Percentiles rank a stretch among this genome's conserved stretches.
Evolutionary conservation across 1,140 invertebrate species (phyloP).

Genomic region (Papilio machaon): DNA sequence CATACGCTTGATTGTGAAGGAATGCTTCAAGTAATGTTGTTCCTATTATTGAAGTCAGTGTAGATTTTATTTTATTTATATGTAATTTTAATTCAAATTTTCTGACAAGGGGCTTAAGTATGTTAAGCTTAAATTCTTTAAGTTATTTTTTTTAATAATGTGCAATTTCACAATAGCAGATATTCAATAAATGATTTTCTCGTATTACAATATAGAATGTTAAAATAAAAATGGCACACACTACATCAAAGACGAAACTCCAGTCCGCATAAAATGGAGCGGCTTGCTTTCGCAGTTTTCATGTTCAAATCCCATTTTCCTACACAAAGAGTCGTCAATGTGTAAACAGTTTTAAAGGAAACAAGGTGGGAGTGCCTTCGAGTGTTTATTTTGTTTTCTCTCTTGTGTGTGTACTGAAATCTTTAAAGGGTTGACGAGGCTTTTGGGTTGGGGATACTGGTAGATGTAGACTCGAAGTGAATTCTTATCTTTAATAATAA

Average conservation of each 20-base stretch:
- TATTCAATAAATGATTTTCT: not conserved
- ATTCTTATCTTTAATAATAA: not conserved
- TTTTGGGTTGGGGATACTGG: not conserved
- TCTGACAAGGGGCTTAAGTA: not conserved
- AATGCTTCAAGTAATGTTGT: not conserved
- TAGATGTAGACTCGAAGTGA: not conserved
- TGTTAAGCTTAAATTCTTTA: too few relatives aligned
- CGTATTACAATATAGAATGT: not conserved
- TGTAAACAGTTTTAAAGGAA: conserved; percentile 38
- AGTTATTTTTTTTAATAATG: too few relatives aligned
- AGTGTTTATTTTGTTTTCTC: conserved; percentile 46
- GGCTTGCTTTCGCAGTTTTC: conserved; percentile 16
- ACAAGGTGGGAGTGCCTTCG: conserved; percentile 41
- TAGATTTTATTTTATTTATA: too few relatives aligned
- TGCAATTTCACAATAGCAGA: not conserved
- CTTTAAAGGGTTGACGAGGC: conserved; percentile 31
- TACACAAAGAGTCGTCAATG: conserved; percentile 35
- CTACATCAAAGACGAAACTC: conserved; percentile 13
- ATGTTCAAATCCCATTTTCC: conserved; percentile 30
- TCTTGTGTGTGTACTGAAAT: conserved; percentile 37
- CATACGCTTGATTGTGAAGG: not conserved
- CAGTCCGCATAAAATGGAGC: conserved; percentile 10
- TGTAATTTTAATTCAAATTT: not conserved
- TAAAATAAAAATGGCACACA: not conserved
- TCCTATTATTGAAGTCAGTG: not conserved